phyloP scores from a whole-genome alignment of 2,113 vertebrate genomes.

The Propithecus coquereli region DNA sequence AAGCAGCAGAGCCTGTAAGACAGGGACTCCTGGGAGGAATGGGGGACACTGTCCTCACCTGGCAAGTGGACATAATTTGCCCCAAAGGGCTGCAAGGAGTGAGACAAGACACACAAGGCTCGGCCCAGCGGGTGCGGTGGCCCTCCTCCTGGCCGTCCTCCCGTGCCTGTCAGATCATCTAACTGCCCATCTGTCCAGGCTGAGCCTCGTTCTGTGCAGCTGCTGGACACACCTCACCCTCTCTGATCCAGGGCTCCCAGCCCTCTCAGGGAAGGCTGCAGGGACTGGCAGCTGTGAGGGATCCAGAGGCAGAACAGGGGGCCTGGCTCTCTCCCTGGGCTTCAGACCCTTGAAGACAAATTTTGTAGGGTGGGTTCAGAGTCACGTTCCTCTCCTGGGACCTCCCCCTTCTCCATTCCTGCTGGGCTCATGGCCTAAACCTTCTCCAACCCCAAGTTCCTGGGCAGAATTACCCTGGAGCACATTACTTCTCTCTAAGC shows the following conservation, averaged over 20 bases:
- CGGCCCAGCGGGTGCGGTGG: rapidly evolving
- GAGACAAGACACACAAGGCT: background rate
- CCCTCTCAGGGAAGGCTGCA: background rate
- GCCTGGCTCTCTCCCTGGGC: background rate
- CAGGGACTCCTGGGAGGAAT: background rate
- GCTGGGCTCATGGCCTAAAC: no score
- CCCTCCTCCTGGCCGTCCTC: background rate
- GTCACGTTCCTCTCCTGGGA: background rate
- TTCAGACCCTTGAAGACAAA: background rate
- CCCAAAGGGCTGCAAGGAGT: background rate
- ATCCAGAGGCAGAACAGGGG: background rate
- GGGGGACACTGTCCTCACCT: background rate
- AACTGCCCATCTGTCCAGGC: background rate
- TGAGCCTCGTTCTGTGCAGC: background rate
- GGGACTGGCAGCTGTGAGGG: background rate
- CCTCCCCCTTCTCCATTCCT: background rate
- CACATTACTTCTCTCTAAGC: background rate
- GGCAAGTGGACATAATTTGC: background rate
- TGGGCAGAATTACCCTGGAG: background rate
- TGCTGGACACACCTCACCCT: background rate
- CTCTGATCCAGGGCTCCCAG: background rate
- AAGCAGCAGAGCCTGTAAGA: background rate
- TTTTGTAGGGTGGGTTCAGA: background rate
- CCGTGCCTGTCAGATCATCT: background rate
- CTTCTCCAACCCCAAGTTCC: background rate